These are phyloP conservation scores for Drosophila aldrichi DNA, from an alignment of 2,888 invertebrate species.

Conservation along the genomic window DNA sequence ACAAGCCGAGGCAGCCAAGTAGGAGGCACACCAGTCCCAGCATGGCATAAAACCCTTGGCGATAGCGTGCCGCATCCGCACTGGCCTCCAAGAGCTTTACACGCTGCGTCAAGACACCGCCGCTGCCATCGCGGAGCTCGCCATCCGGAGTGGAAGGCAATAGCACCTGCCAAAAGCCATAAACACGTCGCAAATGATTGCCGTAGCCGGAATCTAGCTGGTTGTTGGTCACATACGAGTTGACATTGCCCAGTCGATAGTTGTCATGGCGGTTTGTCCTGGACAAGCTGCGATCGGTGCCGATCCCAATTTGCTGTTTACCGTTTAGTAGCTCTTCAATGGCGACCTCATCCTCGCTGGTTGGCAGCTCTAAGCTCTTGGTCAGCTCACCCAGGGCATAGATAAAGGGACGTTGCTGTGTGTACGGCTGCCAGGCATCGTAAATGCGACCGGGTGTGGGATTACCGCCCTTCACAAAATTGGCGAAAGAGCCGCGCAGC, in stretches of 20 bases:
- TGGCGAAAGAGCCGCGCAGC: constrained; percentile 86
- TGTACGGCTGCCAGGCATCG: constrained; percentile 88
- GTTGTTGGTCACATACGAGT: constrained; percentile 65
- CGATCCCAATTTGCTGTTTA: constrained; percentile 37
- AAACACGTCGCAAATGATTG: constrained; percentile 81
- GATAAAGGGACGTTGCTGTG: constrained; percentile 80
- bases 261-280: constrained; percentile 76
- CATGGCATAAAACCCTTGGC: constrained; percentile 85
- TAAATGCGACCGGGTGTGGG: constrained; percentile 87
- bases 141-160: constrained; percentile 74
- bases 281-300: constrained; percentile 58
- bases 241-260: constrained; percentile 41
- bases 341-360: constrained; percentile 67
- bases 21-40: constrained; percentile 82
- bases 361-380: constrained; percentile 28
- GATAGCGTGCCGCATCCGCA: constrained; percentile 84
- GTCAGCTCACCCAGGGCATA: constrained; percentile 80
- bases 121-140: constrained; percentile 36
- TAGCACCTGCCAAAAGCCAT: constrained; percentile 84
- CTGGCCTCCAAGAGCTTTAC: constrained; percentile 78
- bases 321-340: constrained; percentile 79
- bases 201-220: constrained; percentile 79
- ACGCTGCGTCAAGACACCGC: constrained; percentile 70
- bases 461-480: constrained; percentile 87
- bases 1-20: constrained; percentile 82